These are phyloP conservation scores for Tenodera sinensis DNA, from an alignment of 2,888 invertebrate species.

Conservation along the genomic window DNA sequence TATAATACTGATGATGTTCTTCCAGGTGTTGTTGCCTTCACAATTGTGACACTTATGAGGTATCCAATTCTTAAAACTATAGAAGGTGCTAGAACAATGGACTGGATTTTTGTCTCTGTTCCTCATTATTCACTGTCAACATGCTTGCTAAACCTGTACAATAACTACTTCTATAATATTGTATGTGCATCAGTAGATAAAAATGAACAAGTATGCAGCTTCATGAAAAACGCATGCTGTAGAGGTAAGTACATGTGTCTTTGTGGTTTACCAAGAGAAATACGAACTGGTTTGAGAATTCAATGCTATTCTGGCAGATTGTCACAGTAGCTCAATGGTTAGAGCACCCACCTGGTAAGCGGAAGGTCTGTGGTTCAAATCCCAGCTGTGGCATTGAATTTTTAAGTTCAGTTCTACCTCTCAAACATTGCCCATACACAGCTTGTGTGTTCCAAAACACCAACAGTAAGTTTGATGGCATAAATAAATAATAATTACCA, in stretches of 20 bases:
- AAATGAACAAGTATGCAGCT: not conserved
- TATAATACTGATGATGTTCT: not conserved
- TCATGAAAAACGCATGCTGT: conserved; percentile 36
- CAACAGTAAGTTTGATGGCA: no score
- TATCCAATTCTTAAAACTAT: conserved; percentile 57
- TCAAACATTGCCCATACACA: no score
- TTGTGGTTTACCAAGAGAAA: no score
- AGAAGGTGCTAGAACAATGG: conserved; percentile 56
- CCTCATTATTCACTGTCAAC: conserved; percentile 65
- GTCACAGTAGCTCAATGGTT: no score
- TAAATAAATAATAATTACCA: no score
- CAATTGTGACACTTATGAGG: conserved; percentile 65
- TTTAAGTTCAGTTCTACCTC: no score
- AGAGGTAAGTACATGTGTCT: conserved; percentile 33
- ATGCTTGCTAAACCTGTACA: conserved; percentile 45
- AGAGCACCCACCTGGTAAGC: no score
- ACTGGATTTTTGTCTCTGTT: conserved; percentile 64
- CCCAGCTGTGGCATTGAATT: no score
- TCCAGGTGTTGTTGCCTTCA: conserved; percentile 66
- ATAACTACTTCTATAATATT: conserved; percentile 43
- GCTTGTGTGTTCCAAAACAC: no score
- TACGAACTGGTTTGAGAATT: no score
- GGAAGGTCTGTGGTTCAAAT: no score
- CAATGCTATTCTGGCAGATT: no score
- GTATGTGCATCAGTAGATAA: conserved; percentile 37